Evolutionary conservation across 2,113 vertebrate genomes (phyloP), one percentile per base, ranked within the genome.

Genomic region (Dromiciops gliroides): DNA sequence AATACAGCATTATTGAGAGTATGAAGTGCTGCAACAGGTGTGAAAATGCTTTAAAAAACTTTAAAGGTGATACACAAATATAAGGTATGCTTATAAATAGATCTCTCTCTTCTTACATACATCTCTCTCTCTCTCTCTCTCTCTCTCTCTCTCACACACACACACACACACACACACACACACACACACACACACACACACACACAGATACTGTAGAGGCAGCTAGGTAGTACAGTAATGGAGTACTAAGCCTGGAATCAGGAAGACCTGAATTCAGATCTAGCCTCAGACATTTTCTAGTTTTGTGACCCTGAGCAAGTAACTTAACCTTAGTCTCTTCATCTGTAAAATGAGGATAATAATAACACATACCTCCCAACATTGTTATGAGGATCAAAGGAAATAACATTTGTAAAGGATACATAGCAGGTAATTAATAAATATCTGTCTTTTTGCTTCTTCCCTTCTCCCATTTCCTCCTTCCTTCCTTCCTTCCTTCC

Each of bases 231-330:
- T 22, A 7, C 19, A 83, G 19, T 83, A n/a, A 83, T 2, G 44
- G 89, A 92, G 19, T 51, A 3, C n/a, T 56, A 31, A 92, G 8
- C 6, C 11, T 48, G 3, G 28, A 89, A 49, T 48, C n/a, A 44
- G 6, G n/a, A 83, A 83, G 67, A 44, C 8, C 19, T 22, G 19
- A 11, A 12, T 50, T 89, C 3, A 83, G 50, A 48, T 83, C 53
- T 48, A 88, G 14, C 2, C 10, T 53, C 22, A 37, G 37, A 48
- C 2, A 44, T 23, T 83, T 83, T 44, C 4, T 88, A 88, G 88
- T 93, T 94, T 92, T 51, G 10, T 93, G 11, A 93, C 31, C 48
- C 48, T 92, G 51, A 92, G 0, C 8, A 95, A 95, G 5, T 44
- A 1, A 9, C 44, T 94, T 91, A 44, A 60, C 2, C 1, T 92